Conservation (phyloP, 2,113 vertebrate species). For the Chaenocephalus aceratus region DNA sequence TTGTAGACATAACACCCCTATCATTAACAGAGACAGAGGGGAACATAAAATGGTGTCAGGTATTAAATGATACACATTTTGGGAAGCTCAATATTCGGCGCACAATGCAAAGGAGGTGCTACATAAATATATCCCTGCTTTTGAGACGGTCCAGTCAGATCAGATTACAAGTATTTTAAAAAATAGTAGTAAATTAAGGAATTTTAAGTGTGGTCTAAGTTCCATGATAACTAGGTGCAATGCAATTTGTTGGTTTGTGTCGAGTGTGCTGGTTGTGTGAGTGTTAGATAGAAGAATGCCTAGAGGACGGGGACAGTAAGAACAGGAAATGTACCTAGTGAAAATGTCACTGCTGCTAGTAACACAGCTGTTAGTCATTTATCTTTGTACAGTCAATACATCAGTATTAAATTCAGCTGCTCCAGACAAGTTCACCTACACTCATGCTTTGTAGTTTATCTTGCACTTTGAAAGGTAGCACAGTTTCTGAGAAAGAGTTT, state of each 20-base stretch:
- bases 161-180: not conserved
- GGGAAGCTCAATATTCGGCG: not conserved
- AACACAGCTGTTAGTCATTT: conserved; percentile 90
- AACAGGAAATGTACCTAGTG: conserved; percentile 71
- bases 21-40: conserved; percentile 14
- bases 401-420: conserved; percentile 84
- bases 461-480: conserved; percentile 34
- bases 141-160: too few relatives aligned
- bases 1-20: not conserved
- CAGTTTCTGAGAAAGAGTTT: conserved; percentile 28
- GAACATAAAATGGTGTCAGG: conserved; percentile 20
- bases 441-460: conserved; percentile 47
- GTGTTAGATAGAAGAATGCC: not conserved
- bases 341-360: conserved; percentile 78
- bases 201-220: not conserved
- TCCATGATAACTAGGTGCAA: not conserved
- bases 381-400: conserved; percentile 85
- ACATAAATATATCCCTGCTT: not conserved
- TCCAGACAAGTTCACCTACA: conserved; percentile 75
- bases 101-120: too few relatives aligned
- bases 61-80: not conserved
- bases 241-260: not conserved
- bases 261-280: not conserved
- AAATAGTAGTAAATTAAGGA: not conserved
- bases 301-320: conserved; percentile 13